Evolutionary conservation across 92 coral and sea anemone species (phyloP).

Genomic region (Desmophyllum pertusum): DNA sequence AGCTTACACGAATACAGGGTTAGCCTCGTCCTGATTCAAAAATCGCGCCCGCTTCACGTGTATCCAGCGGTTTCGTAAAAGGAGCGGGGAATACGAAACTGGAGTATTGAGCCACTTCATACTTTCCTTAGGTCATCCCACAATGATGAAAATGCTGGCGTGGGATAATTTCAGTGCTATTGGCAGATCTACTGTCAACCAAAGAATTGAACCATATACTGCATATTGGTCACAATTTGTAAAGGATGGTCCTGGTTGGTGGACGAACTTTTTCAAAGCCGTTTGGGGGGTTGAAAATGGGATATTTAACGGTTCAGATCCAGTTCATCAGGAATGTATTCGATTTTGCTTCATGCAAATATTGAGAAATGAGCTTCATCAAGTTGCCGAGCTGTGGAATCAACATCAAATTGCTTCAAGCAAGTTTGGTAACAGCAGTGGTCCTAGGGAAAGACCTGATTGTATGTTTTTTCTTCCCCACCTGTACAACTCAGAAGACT

Average conservation of each 20-base stretch:
- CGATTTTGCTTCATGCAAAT: slow-evolving; percentile 58
- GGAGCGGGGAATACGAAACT: no score
- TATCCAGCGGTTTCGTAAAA: no score
- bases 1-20: no score
- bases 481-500: slow-evolving; percentile 53
- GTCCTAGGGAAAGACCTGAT: slow-evolving; percentile 64
- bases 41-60: no score
- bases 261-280: slow-evolving; percentile 65
- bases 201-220: slow-evolving; percentile 37
- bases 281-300: slow-evolving; percentile 49
- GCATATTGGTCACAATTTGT: slow-evolving; percentile 55
- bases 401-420: slow-evolving; percentile 58
- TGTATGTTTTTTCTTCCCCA: slow-evolving; percentile 58
- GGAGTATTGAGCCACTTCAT: slow-evolving; percentile 41
- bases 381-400: slow-evolving; percentile 41
- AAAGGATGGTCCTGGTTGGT: slow-evolving; percentile 55
- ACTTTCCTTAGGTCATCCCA: slow-evolving; percentile 47
- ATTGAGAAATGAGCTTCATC: slow-evolving; percentile 51
- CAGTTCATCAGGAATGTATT: slow-evolving; percentile 61
- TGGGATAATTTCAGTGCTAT: slow-evolving; percentile 22
- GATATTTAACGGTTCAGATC: slow-evolving; percentile 51
- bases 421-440: slow-evolving; percentile 51
- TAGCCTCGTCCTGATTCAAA: no score
- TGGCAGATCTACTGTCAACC: slow-evolving; percentile 44
- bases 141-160: slow-evolving; percentile 33